These are phyloP conservation scores for Notiomystis cincta DNA, from an alignment of 2,113 vertebrate genomes.

Conservation along the genomic window DNA sequence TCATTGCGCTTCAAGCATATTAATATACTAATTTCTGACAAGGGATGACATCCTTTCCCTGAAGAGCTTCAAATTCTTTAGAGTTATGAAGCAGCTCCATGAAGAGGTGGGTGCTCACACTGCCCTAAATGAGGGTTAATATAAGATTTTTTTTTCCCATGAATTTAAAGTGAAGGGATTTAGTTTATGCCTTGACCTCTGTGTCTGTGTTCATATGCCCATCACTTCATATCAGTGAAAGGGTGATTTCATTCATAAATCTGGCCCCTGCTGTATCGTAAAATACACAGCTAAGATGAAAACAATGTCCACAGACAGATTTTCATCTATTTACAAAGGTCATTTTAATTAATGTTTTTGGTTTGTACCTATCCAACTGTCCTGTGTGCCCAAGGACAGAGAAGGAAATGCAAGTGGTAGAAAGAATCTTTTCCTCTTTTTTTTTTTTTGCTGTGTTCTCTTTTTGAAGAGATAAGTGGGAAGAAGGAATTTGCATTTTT, in stretches of 20 bases:
- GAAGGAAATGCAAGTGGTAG: neutral
- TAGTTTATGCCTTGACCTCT: neutral
- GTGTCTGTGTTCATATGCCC: neutral
- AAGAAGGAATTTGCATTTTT: conserved; percentile 70
- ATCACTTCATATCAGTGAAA: neutral
- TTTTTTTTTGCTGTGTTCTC: conserved; percentile 22
- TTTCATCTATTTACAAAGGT: neutral
- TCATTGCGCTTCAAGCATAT: neutral
- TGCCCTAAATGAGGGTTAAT: neutral
- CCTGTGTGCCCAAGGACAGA: neutral
- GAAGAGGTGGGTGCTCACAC: neutral
- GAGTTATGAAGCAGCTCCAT: neutral
- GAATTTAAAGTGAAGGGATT: neutral
- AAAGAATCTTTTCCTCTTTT: neutral
- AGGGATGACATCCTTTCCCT: neutral
- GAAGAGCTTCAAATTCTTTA: neutral
- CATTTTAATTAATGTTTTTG: neutral
- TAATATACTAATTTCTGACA: neutral
- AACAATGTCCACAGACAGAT: neutral
- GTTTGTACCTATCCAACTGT: neutral
- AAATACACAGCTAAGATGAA: neutral
- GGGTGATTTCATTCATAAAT: neutral
- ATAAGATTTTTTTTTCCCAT: neutral
- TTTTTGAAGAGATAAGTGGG: conserved; percentile 49
- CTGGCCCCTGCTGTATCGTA: neutral